phyloP scores from a whole-genome alignment of 2,888 invertebrate genomes.

The Cephus spinipes region DNA sequence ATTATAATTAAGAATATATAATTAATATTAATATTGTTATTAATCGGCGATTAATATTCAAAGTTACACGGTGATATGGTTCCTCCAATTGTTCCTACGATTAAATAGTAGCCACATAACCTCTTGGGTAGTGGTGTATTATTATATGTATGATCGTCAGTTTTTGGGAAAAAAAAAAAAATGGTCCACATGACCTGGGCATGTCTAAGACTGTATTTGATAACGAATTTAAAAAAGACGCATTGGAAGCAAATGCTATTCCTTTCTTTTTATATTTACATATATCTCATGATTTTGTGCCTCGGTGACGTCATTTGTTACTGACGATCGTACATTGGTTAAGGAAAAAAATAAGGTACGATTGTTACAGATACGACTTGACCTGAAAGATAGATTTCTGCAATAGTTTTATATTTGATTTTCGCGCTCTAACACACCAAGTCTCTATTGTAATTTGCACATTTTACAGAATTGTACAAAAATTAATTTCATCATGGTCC shows the following conservation, averaged over 20 bases:
- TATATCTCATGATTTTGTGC: neutral
- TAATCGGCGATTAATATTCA: slow-evolving; percentile 13
- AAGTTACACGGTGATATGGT: neutral
- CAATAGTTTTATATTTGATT: neutral
- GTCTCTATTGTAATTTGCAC: slow-evolving; percentile 21
- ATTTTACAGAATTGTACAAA: slow-evolving; percentile 39
- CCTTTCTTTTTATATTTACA: neutral
- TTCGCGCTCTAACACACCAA: neutral
- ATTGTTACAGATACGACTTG: neutral
- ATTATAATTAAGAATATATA: slow-evolving; percentile 11
- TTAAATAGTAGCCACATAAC: neutral
- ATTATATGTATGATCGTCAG: neutral
- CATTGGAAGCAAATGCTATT: neutral
- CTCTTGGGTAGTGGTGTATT: neutral
- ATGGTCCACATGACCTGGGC: neutral
- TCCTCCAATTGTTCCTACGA: slow-evolving; percentile 2
- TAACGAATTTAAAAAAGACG: neutral
- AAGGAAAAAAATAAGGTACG: neutral
- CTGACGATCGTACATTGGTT: neutral
- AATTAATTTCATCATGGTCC: slow-evolving; percentile 25
- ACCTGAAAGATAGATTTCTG: neutral
- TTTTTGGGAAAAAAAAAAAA: neutral
- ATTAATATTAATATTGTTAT: slow-evolving; percentile 14
- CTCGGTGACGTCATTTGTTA: neutral
- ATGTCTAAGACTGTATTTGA: neutral